Conservation (phyloP, 2,113 vertebrate species). For the Psilopsiagon aurifrons region DNA sequence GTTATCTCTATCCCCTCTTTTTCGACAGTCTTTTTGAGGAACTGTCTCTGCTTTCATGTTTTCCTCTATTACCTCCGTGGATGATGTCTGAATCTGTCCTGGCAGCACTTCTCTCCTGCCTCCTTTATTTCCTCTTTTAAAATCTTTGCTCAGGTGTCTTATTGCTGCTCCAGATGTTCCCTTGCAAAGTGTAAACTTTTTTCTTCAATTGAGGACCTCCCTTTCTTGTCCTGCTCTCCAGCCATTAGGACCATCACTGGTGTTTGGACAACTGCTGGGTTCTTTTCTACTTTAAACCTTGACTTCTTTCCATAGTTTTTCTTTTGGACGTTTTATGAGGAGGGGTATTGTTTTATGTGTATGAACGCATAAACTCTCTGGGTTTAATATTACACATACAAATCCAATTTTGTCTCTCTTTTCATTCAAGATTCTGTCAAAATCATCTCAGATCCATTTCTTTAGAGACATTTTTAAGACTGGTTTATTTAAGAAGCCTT, state of each 20-base stretch:
- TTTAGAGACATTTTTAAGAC: neutral
- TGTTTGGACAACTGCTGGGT: neutral
- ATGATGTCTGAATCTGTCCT: neutral
- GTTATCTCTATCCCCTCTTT: neutral
- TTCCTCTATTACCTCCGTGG: rapidly evolving
- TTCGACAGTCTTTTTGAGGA: neutral
- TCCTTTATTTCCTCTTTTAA: neutral
- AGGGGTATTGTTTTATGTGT: neutral
- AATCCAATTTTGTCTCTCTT: neutral
- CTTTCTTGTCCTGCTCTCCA: neutral
- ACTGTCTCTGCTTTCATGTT: neutral
- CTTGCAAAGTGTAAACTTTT: neutral
- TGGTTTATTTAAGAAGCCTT: neutral
- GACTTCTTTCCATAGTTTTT: neutral
- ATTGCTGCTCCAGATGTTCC: neutral
- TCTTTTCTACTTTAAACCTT: neutral
- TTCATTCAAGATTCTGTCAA: neutral
- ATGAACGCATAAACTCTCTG: neutral
- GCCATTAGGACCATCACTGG: neutral
- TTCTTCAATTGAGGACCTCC: neutral
- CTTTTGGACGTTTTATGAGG: neutral
- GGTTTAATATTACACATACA: neutral
- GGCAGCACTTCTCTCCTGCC: neutral
- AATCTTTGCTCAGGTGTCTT: neutral
- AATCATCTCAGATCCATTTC: neutral